Conservation (phyloP, 2,113 vertebrate species). For the Pogonocichla stellata region DNA sequence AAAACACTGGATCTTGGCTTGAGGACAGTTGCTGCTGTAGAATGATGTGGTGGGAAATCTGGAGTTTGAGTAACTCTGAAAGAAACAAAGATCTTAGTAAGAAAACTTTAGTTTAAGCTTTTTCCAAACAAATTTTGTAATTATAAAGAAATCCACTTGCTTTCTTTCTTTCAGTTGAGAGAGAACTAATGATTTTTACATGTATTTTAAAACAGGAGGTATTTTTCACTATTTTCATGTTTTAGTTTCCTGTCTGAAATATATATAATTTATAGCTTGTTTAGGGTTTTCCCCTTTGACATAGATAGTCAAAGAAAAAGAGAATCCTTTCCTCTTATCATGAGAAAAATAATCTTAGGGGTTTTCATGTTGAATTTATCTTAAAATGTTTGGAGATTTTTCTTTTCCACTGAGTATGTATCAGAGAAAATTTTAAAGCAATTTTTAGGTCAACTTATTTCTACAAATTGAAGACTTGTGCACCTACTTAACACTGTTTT, state of each 20-base stretch:
- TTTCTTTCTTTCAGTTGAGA: background rate
- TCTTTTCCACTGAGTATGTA: background rate
- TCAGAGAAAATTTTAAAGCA: background rate
- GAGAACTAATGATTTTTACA: background rate
- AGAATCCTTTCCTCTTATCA: background rate
- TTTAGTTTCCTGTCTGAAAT: background rate
- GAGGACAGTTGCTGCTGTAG: background rate
- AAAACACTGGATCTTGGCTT: background rate
- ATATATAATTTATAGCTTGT: background rate
- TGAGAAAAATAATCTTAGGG: background rate
- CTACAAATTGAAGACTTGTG: background rate
- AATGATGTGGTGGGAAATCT: background rate
- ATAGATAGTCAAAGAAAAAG: background rate
- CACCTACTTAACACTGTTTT: background rate
- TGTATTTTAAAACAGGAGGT: background rate
- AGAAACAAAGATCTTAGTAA: background rate
- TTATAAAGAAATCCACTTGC: background rate
- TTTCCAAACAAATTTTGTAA: background rate
- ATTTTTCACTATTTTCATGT: background rate
- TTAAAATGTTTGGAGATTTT: background rate
- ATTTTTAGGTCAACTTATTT: background rate
- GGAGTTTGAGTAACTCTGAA: background rate
- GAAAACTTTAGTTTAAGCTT: background rate
- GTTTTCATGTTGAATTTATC: background rate
- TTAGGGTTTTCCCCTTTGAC: background rate